Percentiles rank a stretch among this genome's conserved stretches.
phyloP scores from a whole-genome alignment of 1,140 invertebrate species.

The Aphelenchoides fujianensis region DNA sequence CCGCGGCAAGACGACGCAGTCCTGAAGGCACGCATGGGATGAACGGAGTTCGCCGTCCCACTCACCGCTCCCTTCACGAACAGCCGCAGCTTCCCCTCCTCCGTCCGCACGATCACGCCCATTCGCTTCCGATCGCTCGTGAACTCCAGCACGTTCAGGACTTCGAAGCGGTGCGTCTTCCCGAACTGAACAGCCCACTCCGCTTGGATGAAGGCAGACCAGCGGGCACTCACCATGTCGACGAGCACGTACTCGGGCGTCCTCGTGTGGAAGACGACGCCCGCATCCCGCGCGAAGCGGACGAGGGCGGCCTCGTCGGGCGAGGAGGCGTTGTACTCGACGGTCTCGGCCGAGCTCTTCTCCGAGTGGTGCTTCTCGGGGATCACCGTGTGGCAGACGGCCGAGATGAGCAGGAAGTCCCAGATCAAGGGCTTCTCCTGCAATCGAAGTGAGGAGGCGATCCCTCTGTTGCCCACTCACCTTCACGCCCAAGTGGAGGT shows the following conservation, averaged over 20 bases:
- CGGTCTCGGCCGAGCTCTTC: constrained; percentile 39
- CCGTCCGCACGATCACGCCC: constrained; percentile 79
- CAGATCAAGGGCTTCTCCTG: constrained; percentile 66
- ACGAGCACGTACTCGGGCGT: constrained; percentile 77
- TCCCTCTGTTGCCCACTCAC: too few relatives aligned
- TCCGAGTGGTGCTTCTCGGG: constrained; percentile 70
- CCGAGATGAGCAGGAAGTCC: constrained; percentile 81
- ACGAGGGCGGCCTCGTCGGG: constrained; percentile 93
- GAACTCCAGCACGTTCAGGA: constrained; percentile 92
- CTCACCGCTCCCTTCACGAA: constrained; percentile 86
- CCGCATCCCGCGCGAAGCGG: constrained; percentile 79
- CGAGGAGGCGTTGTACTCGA: constrained; percentile 92
- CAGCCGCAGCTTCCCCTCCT: constrained; percentile 74
- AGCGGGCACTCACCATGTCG: constrained; percentile 67
- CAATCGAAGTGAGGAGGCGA: too few relatives aligned
- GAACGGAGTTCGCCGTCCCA: too few relatives aligned
- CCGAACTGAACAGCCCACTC: not conserved
- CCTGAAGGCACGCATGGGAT: too few relatives aligned
- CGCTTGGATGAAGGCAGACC: not conserved
- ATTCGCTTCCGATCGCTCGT: constrained; percentile 85
- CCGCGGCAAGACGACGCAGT: too few relatives aligned
- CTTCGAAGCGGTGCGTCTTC: constrained; percentile 72
- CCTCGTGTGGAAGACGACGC: constrained; percentile 82
- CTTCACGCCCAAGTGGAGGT: too few relatives aligned
- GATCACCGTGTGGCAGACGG: constrained; percentile 95